phyloP scores from a whole-genome alignment of 2,888 invertebrate species.

The Erebia ligea region DNA sequence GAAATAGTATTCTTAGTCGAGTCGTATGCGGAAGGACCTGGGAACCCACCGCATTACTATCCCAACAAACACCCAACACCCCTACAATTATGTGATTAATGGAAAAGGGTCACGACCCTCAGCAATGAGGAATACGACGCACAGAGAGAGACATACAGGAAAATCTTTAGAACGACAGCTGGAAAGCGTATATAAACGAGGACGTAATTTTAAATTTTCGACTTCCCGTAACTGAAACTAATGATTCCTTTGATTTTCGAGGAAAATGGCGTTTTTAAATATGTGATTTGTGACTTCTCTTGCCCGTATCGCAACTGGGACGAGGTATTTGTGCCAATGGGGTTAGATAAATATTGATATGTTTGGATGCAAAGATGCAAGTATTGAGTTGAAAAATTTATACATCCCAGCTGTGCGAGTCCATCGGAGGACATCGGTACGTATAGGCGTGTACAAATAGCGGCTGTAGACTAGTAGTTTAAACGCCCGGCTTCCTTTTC shows the following conservation, averaged over 20 bases:
- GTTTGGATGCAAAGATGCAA: conserved; percentile 9
- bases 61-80: no score
- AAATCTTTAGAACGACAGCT: conserved; percentile 1
- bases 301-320: conserved; percentile 2
- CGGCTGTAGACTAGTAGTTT: no score
- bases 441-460: no score
- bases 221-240: conserved; percentile 4
- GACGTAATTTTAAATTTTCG: background rate
- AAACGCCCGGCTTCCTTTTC: no score
- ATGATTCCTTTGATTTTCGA: conserved; percentile 16
- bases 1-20: no score
- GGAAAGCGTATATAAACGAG: background rate
- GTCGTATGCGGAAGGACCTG: no score
- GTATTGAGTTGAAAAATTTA: conserved; percentile 1
- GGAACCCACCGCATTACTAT: no score
- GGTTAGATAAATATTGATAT: conserved; percentile 14
- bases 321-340: conserved; percentile 14
- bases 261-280: conserved; percentile 12
- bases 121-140: no score
- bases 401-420: background rate
- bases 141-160: background rate
- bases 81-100: no score
- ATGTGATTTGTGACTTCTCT: conserved; percentile 16
- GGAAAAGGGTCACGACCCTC: no score
- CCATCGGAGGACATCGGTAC: background rate